Base-by-base conservation (phyloP, 2,888 invertebrate genomes). In the Rhaphigaster nebulosa region DNA sequence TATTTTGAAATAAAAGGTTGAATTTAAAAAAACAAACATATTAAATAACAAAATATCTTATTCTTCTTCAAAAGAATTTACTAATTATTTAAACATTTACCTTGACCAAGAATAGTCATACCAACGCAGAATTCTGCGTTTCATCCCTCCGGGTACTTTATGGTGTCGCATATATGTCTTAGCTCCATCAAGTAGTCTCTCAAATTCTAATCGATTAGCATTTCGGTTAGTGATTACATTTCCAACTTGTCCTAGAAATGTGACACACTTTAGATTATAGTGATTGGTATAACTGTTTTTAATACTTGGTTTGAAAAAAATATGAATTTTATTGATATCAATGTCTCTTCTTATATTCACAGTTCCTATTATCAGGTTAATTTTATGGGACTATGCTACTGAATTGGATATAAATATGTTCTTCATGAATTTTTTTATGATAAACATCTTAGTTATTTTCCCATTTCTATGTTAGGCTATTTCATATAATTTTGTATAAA, bases 111-210 rank as follows among this genome's bases (percentile, higher is more conserved):
- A 98, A 94, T 99, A 99, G 94, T 99, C 98, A 94, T 99, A 99
- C 99, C 99, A 99, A 15, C 99, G 95, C 56, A 99, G 95, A 0
- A 99, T 99, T 41, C 99, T 95, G n/a, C 98, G 95, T 94, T 99
- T 99, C 97, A 99, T 98, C 34, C 98, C 98, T 65, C 98, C 97
- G 13, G 99, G 99, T 50, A 98, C 98, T 95, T 98, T 98, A 94
- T 99, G 99, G 94, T 98, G 98, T 92, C 98, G 95, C 99, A 99
- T 99, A 93, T 99, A 99, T 52, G 98, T 97, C 94, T 99, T 99
- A 92, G 99, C 99, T 91, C 98, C 98, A 94, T 99, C 99, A 93
- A 99, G 94, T 56, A 99, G 95, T 92, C 98, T 95, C 94, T 99
- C 99, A 93, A 99, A 99, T 94, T 99, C 99, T 93, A 98, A 95